Base-by-base conservation (phyloP, 2,113 vertebrate genomes). In the Psettodes erumei region DNA sequence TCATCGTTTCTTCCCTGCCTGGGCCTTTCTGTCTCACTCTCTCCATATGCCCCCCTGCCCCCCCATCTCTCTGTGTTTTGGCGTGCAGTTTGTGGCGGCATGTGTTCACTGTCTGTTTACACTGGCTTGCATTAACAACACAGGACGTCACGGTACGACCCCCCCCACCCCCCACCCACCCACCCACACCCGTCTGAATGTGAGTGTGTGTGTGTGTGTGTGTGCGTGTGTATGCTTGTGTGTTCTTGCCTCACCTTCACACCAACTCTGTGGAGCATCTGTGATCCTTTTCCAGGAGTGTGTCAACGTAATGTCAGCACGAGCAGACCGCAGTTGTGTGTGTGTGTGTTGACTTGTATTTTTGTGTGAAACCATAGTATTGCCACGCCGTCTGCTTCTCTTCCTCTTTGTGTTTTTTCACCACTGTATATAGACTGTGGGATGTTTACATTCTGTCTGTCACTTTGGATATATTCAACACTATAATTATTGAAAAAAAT, bases 71-170 rank as follows among this genome's bases (percentile, higher is more conserved):
- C n/a, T 47, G 9, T 74, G 15, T 58, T 43, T 66, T 53, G 62
- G 45, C 32, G 67, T 69, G 28, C 43, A 58, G 42, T 69, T 79
- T 66, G 51, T 21, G 48, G 72, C 23, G 15, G 53, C 65, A 79
- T 78, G 19, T 43, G 55, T 83, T 67, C 27, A 48, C 80, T 64
- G 71, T 25, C 38, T 82, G 75, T 85, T 82, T 88, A 76, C 69
- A 75, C 72, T 82, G 78, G 78, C 75, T 86, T 66, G 42, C 76
- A 83, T 81, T 84, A 78, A 47, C 63, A 64, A 60, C 32, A 54
- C 59, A 56, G 50, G 54, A 67, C 47, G 28, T 84, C 69, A 70
- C 68, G 27, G 60, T 16, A 13, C 53, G 58, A 56, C 75, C 58
- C 53, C n/a, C n/a, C n/a, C n/a, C n/a, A n/a, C n/a, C n/a, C n/a